These are phyloP conservation scores for Lagopus leucura DNA, from an alignment of 2,113 vertebrate genomes.

Conservation along the genomic window DNA sequence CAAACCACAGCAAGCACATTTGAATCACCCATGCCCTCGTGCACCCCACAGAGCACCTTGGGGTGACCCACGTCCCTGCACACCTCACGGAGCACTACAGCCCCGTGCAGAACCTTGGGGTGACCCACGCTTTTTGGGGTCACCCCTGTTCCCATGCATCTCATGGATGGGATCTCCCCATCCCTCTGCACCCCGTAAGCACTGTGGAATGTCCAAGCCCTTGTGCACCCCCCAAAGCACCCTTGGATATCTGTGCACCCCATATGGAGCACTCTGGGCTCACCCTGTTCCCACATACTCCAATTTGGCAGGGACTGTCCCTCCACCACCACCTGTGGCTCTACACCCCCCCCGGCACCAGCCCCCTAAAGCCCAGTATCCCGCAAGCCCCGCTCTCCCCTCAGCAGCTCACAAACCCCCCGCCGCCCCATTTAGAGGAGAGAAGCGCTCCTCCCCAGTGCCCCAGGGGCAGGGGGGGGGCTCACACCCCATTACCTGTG, in stretches of 20 bases:
- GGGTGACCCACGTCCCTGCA: not conserved
- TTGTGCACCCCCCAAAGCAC: not conserved
- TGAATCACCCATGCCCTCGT: accelerated
- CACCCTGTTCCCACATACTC: not conserved
- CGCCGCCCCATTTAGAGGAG: not conserved
- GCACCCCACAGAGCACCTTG: not conserved
- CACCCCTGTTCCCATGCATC: accelerated
- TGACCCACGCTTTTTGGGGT: accelerated
- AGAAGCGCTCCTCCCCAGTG: not conserved
- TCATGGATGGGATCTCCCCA: not conserved
- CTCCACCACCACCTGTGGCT: not conserved
- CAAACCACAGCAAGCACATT: not conserved
- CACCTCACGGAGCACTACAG: accelerated
- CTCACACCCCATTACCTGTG: not conserved
- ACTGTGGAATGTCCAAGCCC: not conserved
- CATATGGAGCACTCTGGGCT: too few species aligned
- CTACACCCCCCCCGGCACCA: not conserved
- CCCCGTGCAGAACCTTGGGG: accelerated
- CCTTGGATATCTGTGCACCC: not conserved
- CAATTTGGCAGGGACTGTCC: not conserved
- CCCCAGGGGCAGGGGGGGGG: not conserved
- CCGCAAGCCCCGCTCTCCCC: too few species aligned
- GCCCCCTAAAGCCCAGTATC: too few species aligned
- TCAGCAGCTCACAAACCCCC: not conserved
- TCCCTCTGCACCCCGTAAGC: not conserved